phyloP scores from a whole-genome alignment of 2,888 invertebrate genomes.

The Aromia moschata region DNA sequence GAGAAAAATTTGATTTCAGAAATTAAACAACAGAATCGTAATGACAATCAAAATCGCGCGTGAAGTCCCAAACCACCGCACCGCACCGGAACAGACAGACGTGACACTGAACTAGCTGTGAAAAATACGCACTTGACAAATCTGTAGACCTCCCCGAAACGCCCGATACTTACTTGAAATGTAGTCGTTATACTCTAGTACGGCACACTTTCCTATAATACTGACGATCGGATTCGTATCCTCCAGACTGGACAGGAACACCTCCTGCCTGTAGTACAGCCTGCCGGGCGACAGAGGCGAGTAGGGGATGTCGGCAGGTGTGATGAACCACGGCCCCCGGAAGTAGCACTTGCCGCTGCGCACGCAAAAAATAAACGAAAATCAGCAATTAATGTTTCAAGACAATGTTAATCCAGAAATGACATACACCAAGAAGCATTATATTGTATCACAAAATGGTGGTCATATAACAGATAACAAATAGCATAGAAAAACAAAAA shows the following conservation, averaged over 20 bases:
- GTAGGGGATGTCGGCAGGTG: slow-evolving; percentile 87
- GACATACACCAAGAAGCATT: too few species aligned
- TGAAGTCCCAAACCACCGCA: too few species aligned
- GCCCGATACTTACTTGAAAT: slow-evolving; percentile 77
- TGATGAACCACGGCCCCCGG: slow-evolving; percentile 92
- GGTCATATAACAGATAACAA: too few species aligned
- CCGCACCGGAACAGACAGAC: too few species aligned
- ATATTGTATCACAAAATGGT: too few species aligned
- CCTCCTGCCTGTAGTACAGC: slow-evolving; percentile 93
- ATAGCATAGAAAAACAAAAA: too few species aligned
- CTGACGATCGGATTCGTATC: slow-evolving; percentile 91
- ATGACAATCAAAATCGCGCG: too few species aligned
- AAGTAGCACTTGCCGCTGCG: slow-evolving; percentile 88
- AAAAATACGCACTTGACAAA: too few species aligned
- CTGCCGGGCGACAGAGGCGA: slow-evolving; percentile 78
- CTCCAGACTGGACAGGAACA: slow-evolving; percentile 89
- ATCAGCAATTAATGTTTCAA: background rate
- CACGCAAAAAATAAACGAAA: slow-evolving; percentile 37
- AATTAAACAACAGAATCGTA: too few species aligned
- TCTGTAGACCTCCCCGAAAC: background rate
- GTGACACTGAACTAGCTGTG: too few species aligned
- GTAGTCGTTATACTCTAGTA: slow-evolving; percentile 90
- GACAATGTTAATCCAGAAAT: background rate
- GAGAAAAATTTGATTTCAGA: too few species aligned
- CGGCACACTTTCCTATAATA: slow-evolving; percentile 90